Evolutionary conservation across 2,113 vertebrate genomes (phyloP), one percentile per base, ranked within the genome.

Genomic region (Cisticola juncidis): DNA sequence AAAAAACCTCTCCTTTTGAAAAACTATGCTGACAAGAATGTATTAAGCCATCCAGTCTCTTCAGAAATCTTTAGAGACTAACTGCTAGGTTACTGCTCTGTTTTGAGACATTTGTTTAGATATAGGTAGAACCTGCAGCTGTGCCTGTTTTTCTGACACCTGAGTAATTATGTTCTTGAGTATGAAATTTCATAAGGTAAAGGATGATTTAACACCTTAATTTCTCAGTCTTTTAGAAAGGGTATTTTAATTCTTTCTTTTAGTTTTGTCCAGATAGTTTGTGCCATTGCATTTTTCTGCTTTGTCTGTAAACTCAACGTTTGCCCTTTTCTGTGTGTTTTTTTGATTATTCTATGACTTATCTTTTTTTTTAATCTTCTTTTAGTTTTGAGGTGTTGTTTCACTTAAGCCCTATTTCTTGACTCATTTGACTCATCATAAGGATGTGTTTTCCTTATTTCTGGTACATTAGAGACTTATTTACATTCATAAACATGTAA

Each of bases 291-390:
- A 36, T 58, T 74, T 62, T 60, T 57, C 14, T 92, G 3, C 13
- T 62, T 78, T 78, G 5, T 78, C 5, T 51, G 22, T 69, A 35
- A 81, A 9, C 2, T 61, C 9, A 9, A 12, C 5, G 14, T 80
- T 66, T 40, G 0, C 2, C 13, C 9, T 48, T 83, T 73, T 61
- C 12, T 5, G 1, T 15, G 28, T 3, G 25, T 4, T 42, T 78
- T 93, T 91, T 16, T 61, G 11, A 29, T 66, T 70, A 40, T 58
- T 62, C 7, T 12, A 18, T 23, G 6, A 7, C 1, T 25, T 35
- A 69, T 69, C 5, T 10, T 45, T 51, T 65, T 56, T 62, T 9
- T 20, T 9, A 80, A 73, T 10, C 6, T 47, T 31, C 11, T 14
- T 2, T 51, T 80, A 9, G 2, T 78, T 81, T 89, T 66, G 28